Evolutionary conservation across 2,113 vertebrate genomes (phyloP).

Genomic region (Proteles cristata): DNA sequence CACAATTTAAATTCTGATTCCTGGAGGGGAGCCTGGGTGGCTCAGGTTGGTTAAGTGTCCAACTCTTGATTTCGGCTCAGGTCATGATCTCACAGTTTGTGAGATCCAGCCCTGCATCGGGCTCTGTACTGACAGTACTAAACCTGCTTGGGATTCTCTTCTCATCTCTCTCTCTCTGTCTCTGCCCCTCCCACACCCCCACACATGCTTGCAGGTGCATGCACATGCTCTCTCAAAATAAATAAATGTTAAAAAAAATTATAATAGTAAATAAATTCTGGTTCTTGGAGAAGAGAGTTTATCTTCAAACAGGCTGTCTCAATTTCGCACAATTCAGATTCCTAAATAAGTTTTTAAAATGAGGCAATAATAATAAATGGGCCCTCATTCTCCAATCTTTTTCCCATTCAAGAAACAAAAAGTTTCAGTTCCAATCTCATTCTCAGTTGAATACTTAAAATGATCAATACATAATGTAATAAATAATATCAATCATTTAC

Average conservation of each 20-base stretch:
- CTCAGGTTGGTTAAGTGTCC: too few relatives aligned
- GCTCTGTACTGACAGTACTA: too few relatives aligned
- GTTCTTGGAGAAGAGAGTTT: background rate
- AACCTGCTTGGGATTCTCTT: too few relatives aligned
- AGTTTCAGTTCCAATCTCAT: conserved; percentile 1
- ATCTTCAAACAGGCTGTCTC: background rate
- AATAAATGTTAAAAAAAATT: too few relatives aligned
- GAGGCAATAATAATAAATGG: background rate
- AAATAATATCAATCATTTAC: background rate
- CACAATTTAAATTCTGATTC: conserved; percentile 39
- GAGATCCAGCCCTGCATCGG: too few relatives aligned
- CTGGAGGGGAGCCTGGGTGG: background rate
- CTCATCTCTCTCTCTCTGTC: too few relatives aligned
- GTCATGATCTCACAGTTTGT: too few relatives aligned
- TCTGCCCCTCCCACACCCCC: too few relatives aligned
- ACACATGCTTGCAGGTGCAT: too few relatives aligned
- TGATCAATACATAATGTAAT: conserved; percentile 13
- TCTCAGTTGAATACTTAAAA: background rate
- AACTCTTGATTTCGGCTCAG: too few relatives aligned
- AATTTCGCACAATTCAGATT: background rate
- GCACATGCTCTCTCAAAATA: too few relatives aligned
- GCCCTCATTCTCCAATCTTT: background rate
- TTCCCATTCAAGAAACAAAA: conserved; percentile 30
- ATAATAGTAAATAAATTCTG: background rate
- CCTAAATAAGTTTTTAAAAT: background rate